A percentile compares a stretch with the other conserved stretches of the same genome.
Conservation (phyloP, 2,888 invertebrate genomes). For the Yponomeuta evonymella region DNA sequence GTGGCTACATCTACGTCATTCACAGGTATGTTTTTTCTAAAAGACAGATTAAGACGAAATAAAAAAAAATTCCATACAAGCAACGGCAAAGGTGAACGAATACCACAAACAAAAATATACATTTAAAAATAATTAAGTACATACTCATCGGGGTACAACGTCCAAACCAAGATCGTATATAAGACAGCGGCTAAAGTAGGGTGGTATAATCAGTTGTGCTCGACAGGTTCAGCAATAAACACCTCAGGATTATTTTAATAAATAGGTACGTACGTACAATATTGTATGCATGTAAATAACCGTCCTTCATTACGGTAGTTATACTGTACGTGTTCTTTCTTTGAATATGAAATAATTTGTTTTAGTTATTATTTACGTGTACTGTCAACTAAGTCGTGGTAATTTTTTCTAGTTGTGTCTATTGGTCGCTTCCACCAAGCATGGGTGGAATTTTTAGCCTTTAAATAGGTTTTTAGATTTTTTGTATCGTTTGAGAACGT, state of each 20-base stretch:
- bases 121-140: conserved; percentile 1
- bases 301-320: background rate
- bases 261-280: background rate
- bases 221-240: background rate
- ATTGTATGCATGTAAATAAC: background rate
- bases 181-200: background rate
- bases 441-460: too few relatives aligned
- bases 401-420: too few relatives aligned
- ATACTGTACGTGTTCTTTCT: background rate
- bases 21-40: background rate
- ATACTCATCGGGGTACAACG: conserved; percentile 3
- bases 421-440: too few relatives aligned
- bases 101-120: background rate
- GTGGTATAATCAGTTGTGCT: conserved; percentile 5
- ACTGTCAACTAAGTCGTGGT: too few relatives aligned
- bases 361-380: too few relatives aligned
- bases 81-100: background rate
- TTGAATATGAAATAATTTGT: too few relatives aligned
- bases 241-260: background rate
- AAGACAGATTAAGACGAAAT: background rate
- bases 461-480: too few relatives aligned
- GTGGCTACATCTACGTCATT: background rate
- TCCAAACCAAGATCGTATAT: conserved; percentile 11
- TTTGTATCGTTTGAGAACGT: too few relatives aligned
- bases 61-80: background rate